Base-by-base conservation (phyloP, 2,888 invertebrate genomes). In the Caenorhabditis japonica region DNA sequence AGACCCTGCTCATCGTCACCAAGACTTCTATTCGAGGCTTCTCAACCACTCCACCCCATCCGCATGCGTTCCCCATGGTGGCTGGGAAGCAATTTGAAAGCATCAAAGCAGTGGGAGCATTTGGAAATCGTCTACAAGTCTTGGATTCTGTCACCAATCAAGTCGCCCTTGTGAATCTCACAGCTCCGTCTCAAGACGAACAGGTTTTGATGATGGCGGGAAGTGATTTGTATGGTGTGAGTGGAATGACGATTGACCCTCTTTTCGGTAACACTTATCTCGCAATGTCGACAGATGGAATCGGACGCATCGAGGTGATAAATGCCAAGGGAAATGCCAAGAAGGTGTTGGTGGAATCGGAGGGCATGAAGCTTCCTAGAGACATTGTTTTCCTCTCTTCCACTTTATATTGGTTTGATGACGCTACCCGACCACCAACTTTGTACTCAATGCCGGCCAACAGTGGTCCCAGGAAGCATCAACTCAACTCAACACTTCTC, bases 181-280 rank as follows among this genome's bases (percentile, higher is more conserved):
- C 62, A 3, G 62, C 58, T 25, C n/a, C 52, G 15, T 58, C 44
- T 10, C 52, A 71, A n/a, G 62, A 71, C n/a, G 17, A 46, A 12
- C n/a, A n/a, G n/a, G n/a, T n/a, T n/a, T n/a, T n/a, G n/a, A 27
- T 53, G 4, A 15, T 71, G 5, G 38, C 53, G 12, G 70, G 70
- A 27, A 53, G 47, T 43, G 70, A 61, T 7, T 1, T 70, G 4
- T 38, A 41, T 36, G 70, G 61, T 43, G 56, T 41, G 4, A 61
- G 43, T 23, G 70, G 70, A 49, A 70, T 70, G 60, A 15, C 56
- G 3, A 41, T 70, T 12, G 70, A 70, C 27, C 51, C 55, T 3
- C 43, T 51, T 19, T n/a, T 53, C 39, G 70, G 70, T 23, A 61
- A 55, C 36, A 70, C 61, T 1, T 70, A 61, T 15, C 2, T 70